Evolutionary conservation across 1,140 invertebrate species (phyloP), one percentile per base, ranked within the genome.

Genomic region (Subanguina moxae): DNA sequence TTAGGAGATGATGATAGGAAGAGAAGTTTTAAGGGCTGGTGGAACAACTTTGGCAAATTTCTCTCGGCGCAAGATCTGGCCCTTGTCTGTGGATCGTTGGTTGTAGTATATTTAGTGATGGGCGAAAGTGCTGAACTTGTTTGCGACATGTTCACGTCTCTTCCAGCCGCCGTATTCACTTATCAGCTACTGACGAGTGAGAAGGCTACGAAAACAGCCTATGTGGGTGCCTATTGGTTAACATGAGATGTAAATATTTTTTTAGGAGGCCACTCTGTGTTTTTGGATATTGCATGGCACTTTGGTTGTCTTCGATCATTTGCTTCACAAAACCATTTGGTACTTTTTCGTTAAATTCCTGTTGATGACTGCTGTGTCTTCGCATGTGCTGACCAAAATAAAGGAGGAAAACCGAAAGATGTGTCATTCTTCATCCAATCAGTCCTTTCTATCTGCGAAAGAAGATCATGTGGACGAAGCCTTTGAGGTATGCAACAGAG

Each of bases 351-450:
- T 43, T 1, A 61, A 61, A 21, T 61, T 61, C 28, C 13, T 61
- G 58, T n/a, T 61, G 38, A 61, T 61, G 58, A 19, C 58, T n/a
- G 58, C 58, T 28, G 58, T 61, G 28, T 61, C 38, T n/a, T 61
- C 58, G 3, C 58, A 61, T 43, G 58, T 61, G n/a, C 19, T 61
- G n/a, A 13, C 58, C 19, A 21, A 61, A 52, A 52, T 52, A 3
- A 52, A 52, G 48, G 23, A 52, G 17, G n/a, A 25, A 5, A 52
- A 52, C 23, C 48, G 32, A 38, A 38, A 38, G 11, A 38, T 38
- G 32, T 11, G 32, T 11, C 32, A 38, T 38, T 38, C 32, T 38
- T 38, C 32, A 5, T 38, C 32, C 11, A 11, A 38, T 38, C 32
- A 38, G 32, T 38, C 32, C 32, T 38, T 38, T 38, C 32, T 5